These are phyloP conservation scores for Plecturocebus donacophilus DNA, from an alignment of 2,113 vertebrate genomes.

Conservation along the genomic window DNA sequence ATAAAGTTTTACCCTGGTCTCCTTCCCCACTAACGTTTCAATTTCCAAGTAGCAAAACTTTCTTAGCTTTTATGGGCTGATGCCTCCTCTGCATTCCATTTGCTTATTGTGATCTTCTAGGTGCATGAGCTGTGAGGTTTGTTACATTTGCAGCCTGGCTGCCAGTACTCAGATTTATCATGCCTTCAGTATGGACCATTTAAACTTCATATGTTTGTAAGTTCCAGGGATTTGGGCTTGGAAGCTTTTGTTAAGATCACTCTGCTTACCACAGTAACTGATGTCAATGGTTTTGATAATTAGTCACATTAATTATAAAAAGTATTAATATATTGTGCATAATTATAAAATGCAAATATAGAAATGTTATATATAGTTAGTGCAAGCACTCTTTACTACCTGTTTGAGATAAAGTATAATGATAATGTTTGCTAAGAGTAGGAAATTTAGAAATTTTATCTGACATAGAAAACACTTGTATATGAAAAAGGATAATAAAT, in stretches of 20 bases:
- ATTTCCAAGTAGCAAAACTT: too few species aligned
- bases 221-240: neutral
- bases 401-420: neutral
- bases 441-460: conserved; percentile 8
- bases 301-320: conserved; percentile 13
- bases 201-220: neutral
- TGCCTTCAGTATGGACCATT: too few species aligned
- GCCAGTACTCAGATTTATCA: too few species aligned
- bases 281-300: conserved; percentile 6
- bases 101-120: too few species aligned
- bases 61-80: too few species aligned
- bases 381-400: neutral
- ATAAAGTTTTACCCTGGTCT: too few species aligned
- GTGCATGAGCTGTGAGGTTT: too few species aligned
- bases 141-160: too few species aligned
- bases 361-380: neutral
- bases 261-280: neutral
- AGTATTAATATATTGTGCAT: neutral
- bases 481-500: neutral
- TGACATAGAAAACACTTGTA: neutral
- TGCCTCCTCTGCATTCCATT: too few species aligned
- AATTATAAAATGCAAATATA: neutral
- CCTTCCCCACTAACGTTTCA: too few species aligned
- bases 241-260: neutral
- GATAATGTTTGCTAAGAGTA: neutral